Base-by-base conservation (phyloP, 1,140 invertebrate genomes). In the Ips typographus region DNA sequence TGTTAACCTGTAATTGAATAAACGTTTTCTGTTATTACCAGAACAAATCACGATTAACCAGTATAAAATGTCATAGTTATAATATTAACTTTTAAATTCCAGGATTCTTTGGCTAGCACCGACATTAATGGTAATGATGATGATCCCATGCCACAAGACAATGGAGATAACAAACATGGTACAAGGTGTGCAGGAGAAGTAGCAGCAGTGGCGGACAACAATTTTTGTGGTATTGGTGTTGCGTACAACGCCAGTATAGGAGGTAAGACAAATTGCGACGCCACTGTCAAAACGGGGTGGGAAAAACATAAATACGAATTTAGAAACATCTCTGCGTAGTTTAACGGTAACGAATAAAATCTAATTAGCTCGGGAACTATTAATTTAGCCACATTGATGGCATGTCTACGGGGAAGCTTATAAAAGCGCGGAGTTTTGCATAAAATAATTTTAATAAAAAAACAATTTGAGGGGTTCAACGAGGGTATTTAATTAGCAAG, bases 121-220 rank as follows among this genome's bases (percentile, higher is more conserved):
- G 98, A 99, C 82, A 97, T 99, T 76, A 99, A 99, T 77, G 94
- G 94, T 75, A 95, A 94, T 76, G 94, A 98, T 79, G 88, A 91
- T 71, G 96, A 99, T 84, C 98, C 98, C 2, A 98, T 93, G 88
- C 97, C 98, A 2, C 89, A 93, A 79, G 93, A 96, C 80, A 94
- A 95, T 80, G 94, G 94, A 3, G 93, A 95, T 78, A 96, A 96
- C 82, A 95, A 95, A 80, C 95, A 97, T 76, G 94, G 94, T 5
- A 96, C 94, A 1, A 84, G 94, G 71, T 96, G 94, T 79, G 94
- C 95, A 5, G 95, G 95, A 8, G 94, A 96, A 83, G 93, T 98
- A 1, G 94, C 95, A 2, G 94, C 91, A 47, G 89, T 94, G 5
- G 95, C 94, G 37, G 95, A 94, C 80, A 98, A 98, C 80, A 88